Conservation (phyloP, 2,888 invertebrate species). For the Agonopterix subpropinquella region DNA sequence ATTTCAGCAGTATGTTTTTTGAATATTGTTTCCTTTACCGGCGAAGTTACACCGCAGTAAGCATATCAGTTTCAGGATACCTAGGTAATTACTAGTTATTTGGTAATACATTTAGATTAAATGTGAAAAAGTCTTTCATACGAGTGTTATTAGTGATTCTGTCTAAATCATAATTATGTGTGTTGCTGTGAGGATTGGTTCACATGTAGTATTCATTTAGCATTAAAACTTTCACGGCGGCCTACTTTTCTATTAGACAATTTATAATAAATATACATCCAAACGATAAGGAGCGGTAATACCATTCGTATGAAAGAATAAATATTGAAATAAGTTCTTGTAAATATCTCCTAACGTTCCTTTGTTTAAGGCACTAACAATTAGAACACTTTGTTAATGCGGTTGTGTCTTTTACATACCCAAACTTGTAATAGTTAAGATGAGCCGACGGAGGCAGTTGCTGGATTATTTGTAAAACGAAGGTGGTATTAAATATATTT, state of each 20-base stretch:
- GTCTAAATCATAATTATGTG: too few relatives aligned
- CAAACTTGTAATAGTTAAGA: constrained; percentile 45
- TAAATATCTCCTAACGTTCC: constrained; percentile 55
- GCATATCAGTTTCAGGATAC: constrained; percentile 57
- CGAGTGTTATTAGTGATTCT: constrained; percentile 15
- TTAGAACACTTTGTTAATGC: constrained; percentile 48
- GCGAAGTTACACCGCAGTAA: constrained; percentile 38
- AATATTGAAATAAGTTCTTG: constrained; percentile 33
- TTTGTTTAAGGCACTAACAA: constrained; percentile 59
- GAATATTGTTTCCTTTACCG: constrained; percentile 7
- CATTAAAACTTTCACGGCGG: too few relatives aligned
- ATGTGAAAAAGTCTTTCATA: constrained; percentile 9
- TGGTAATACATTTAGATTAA: constrained; percentile 30
- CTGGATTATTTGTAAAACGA: constrained; percentile 50
- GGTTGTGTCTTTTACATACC: constrained; percentile 55
- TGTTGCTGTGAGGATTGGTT: too few relatives aligned
- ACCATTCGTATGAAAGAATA: too few relatives aligned
- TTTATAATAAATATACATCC: too few relatives aligned
- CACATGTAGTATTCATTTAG: too few relatives aligned
- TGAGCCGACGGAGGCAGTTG: constrained; percentile 43
- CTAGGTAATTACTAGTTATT: constrained; percentile 42
- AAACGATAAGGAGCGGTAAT: too few relatives aligned
- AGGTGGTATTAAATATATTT: constrained; percentile 71
- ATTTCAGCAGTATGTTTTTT: constrained; percentile 21
- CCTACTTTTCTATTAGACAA: too few relatives aligned